Evolutionary conservation across 1,140 invertebrate species (phyloP), one percentile per base, ranked within the genome.

Genomic region (Phthorimaea operculella): DNA sequence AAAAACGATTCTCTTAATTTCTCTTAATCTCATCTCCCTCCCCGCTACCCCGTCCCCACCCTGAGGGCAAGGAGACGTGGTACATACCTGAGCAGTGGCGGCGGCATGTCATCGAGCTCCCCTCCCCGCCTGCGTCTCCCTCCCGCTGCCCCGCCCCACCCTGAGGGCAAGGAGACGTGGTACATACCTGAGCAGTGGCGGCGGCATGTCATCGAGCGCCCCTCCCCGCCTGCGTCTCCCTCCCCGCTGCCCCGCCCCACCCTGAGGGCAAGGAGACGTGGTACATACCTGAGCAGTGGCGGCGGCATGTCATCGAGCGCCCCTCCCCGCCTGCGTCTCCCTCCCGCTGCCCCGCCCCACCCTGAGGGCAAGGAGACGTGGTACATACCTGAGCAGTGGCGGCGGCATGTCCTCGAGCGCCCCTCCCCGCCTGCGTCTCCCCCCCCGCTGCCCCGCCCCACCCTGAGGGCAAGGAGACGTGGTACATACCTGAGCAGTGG

Each of bases 281-380:
- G n/a, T n/a, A n/a, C n/a, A n/a, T 45, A 83, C 77, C 77, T 80
- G 63, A 78, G 76, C 28, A 83, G 53, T 5, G 66, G 66, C 14
- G 76, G 75, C 57, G 74, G 74, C 73, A 80, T 79, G 56, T 70
- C 63, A 55, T 75, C 75, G 48, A 78, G 69, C 15, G 71, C 76
- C 21, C 69, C n/a, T n/a, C n/a, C n/a, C n/a, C n/a, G n/a, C n/a
- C n/a, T n/a, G n/a, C n/a, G n/a, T n/a, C n/a, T n/a, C n/a, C n/a
- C n/a, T n/a, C n/a, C n/a, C n/a, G n/a, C n/a, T n/a, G n/a, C n/a
- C n/a, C n/a, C n/a, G n/a, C n/a, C n/a, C n/a, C n/a, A n/a, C n/a
- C n/a, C n/a, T n/a, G n/a, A n/a, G n/a, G n/a, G n/a, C n/a, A n/a
- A n/a, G n/a, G n/a, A n/a, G n/a, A n/a, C n/a, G n/a, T n/a, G n/a